A percentile compares a stretch with the other conserved stretches of the same genome.
phyloP scores from a whole-genome alignment of 2,797 vertebrate genomes.

The Buphagus erythrorhynchus region DNA sequence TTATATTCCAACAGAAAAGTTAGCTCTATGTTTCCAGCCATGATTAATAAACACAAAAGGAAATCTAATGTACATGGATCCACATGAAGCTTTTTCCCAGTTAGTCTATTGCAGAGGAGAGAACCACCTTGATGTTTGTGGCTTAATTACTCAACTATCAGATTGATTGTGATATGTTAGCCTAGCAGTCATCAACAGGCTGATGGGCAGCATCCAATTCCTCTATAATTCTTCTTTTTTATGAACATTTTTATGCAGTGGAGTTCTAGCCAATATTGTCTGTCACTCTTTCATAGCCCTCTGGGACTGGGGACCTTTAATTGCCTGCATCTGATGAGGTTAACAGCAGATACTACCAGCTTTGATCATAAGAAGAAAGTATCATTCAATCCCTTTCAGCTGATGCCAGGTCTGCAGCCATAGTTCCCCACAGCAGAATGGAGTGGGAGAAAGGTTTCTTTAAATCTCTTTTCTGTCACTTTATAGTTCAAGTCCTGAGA shows the following conservation, averaged over 20 bases:
- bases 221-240: not conserved
- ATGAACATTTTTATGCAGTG: not conserved
- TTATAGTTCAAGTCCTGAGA: not conserved
- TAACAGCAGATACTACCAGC: not conserved
- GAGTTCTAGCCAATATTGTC: not conserved
- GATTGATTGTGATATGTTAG: not conserved
- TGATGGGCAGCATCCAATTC: not conserved
- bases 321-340: not conserved
- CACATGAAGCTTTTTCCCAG: not conserved
- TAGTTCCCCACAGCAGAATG: not conserved
- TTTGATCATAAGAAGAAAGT: not conserved
- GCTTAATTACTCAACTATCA: conserved; percentile 25
- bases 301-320: not conserved
- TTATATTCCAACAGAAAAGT: not conserved
- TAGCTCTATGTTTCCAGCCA: not conserved
- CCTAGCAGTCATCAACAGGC: not conserved
- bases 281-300: not conserved
- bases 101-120: not conserved
- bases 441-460: not conserved
- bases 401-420: not conserved
- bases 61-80: not conserved
- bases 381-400: not conserved
- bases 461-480: not conserved
- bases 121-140: not conserved
- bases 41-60: not conserved